These are phyloP conservation scores for Chymomyza procnemis DNA, from an alignment of 2,888 invertebrate genomes.

Conservation along the genomic window DNA sequence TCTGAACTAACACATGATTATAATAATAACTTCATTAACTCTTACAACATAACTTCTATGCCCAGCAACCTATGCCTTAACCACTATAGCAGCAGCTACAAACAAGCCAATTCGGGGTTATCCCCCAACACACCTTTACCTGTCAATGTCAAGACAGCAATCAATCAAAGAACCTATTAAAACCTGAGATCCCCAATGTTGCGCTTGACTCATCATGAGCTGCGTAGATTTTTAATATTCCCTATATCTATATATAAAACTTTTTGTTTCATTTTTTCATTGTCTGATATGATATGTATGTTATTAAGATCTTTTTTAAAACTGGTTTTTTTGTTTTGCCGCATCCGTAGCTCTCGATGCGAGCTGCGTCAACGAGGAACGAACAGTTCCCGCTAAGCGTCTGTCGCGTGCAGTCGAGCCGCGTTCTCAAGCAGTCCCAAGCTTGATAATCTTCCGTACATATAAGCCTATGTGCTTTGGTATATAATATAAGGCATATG, in stretches of 20 bases:
- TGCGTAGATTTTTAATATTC: constrained; percentile 43
- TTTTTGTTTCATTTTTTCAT: neutral
- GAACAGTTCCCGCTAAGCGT: constrained; percentile 50
- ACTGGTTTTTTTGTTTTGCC: constrained; percentile 56
- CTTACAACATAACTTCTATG: too few relatives aligned
- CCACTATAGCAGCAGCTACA: neutral
- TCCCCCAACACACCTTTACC: constrained; percentile 30
- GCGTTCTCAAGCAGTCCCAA: constrained; percentile 2
- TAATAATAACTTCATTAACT: too few relatives aligned
- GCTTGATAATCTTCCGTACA: neutral
- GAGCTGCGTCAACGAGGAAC: constrained; percentile 26
- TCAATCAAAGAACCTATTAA: constrained; percentile 31
- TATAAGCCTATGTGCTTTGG: neutral
- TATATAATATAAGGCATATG: neutral
- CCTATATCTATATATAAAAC: neutral
- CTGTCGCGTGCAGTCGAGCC: constrained; percentile 52
- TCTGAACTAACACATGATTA: too few relatives aligned
- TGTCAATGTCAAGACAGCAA: constrained; percentile 8
- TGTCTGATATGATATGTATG: neutral
- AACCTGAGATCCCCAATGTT: constrained; percentile 44
- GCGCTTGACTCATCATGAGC: constrained; percentile 51
- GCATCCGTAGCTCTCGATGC: constrained; percentile 34
- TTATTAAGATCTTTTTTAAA: constrained; percentile 21
- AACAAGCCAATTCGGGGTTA: constrained; percentile 5
- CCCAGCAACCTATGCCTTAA: neutral